Evolutionary conservation across 1,140 invertebrate genomes (phyloP), one percentile per base, ranked within the genome.

Genomic region (Ericerus pela): DNA sequence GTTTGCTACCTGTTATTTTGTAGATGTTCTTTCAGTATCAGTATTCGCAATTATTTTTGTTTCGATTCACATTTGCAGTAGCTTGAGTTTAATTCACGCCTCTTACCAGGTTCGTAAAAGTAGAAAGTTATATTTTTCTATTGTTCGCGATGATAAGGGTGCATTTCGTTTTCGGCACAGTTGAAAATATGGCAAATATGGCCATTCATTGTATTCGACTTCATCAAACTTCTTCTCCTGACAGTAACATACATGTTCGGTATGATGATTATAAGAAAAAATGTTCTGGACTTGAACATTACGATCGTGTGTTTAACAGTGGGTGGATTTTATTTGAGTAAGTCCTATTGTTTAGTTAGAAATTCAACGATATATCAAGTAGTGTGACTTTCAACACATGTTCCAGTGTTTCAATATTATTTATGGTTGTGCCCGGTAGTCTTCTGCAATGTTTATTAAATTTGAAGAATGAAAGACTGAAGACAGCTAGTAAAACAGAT

Each of bases 201-300:
- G 26, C 41, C 41, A 10, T 47, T 47, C 20, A 47, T 24, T 47
- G 41, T 24, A 47, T 24, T 47, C 10, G 41, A 47, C 22, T 47
- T 47, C 14, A 22, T 47, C 3, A 47, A 24, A 47, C 16, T 47
- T 10, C 2, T 24, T 3, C 3, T 24, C 4, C 14, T 47, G 8
- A 47, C 41, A 2, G 8, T 47, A 24, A 2, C 26, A 3, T 5
- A 24, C 41, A 22, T 14, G 5, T 24, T 24, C 10, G 4, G 8
- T 12, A 47, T 47, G 41, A 3, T 47, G 20, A 18, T 47, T 4
- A 47, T 47, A 5, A 47, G 26, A 14, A 47, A 47, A 47, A 47
- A 47, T 24, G 41, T 47, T 47, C 26, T 47, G 20, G 41, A 47
- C 20, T 47, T 47, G 20, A 47, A 47, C 18, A 24, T 47, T 47